phyloP scores from a whole-genome alignment of 2,888 invertebrate species.

The Dicyrtoma fusca region DNA sequence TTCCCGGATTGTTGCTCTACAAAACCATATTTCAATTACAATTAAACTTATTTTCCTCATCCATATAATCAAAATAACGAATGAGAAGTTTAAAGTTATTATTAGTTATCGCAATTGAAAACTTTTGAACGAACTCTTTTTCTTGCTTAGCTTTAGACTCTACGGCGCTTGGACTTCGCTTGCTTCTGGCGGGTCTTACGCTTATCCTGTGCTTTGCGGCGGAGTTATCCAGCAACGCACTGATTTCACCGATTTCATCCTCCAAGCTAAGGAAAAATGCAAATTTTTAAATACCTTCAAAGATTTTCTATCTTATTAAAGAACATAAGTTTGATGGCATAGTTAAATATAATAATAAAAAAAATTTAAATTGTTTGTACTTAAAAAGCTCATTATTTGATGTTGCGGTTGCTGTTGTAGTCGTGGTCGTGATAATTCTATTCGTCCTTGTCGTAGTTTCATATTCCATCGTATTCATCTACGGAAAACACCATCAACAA shows the following conservation, averaged over 20 bases:
- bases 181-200: slow-evolving; percentile 70
- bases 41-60: not conserved
- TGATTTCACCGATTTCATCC: slow-evolving; percentile 37
- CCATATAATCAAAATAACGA: not conserved
- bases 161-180: slow-evolving; percentile 21
- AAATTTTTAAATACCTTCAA: not conserved
- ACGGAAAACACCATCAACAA: not conserved
- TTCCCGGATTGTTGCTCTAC: slow-evolving; percentile 82
- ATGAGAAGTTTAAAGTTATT: not conserved
- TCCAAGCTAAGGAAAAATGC: slow-evolving; percentile 6
- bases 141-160: slow-evolving; percentile 28
- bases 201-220: slow-evolving; percentile 77
- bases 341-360: not conserved
- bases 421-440: slow-evolving; percentile 48
- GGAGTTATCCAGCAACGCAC: slow-evolving; percentile 68
- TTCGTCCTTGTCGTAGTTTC: slow-evolving; percentile 39
- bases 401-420: slow-evolving; percentile 51
- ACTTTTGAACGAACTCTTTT: slow-evolving; percentile 26
- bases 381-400: slow-evolving; percentile 27
- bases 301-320: too few relatives aligned
- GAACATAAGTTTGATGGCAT: not conserved
- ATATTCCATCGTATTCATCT: slow-evolving; percentile 32
- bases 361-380: not conserved
- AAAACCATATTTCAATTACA: slow-evolving; percentile 5
- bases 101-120: not conserved